Base-by-base conservation (phyloP, 2,888 invertebrate genomes). In the Phalera bucephala region DNA sequence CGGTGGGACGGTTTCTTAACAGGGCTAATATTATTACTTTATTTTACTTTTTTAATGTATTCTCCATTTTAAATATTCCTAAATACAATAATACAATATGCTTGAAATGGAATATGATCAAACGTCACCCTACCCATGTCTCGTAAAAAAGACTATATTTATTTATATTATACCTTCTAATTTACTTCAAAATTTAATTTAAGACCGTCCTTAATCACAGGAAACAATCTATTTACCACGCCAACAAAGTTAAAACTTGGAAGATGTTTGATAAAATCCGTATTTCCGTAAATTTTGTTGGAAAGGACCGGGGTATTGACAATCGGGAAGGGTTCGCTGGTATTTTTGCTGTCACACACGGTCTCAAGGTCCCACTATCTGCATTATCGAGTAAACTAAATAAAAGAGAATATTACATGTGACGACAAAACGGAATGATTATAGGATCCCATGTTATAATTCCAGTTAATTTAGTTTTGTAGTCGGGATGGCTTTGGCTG, bases 261-360 rank as follows among this genome's bases (percentile, higher is more conserved):
- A 4, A 9, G 22, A 22, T 9, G 9, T 22, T 22, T 10, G 22
- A 10, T 10, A 14, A 32, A 36, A 36, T 33, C 32, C 33, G 34
- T 36, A 10, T 36, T 40, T 28, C 31, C 31, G 23, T 29, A 39
- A 53, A 44, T 40, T 44, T 43, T 45, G 40, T 45, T 33, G 22
- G 27, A 4, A 26, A 40, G 25, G 35, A 31, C 23, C 26, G 28
- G 10, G 29, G 36, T 36, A 45, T 48, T 45, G 52, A 43, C 40
- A 52, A 45, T 45, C 42, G 32, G 37, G 35, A 26, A 36, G 37
- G 32, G 41, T 42, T 29, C 28, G 32, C 47, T 43, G 36, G 45
- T 52, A 36, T n/a, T 44, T 53, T 42, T 42, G 32, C 31, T 33
- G 36, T 22, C 31, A 31, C n/a, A n/a, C n/a, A n/a, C n/a, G n/a